Base-by-base conservation (phyloP, 2,113 vertebrate species). In the Nipponia nippon region DNA sequence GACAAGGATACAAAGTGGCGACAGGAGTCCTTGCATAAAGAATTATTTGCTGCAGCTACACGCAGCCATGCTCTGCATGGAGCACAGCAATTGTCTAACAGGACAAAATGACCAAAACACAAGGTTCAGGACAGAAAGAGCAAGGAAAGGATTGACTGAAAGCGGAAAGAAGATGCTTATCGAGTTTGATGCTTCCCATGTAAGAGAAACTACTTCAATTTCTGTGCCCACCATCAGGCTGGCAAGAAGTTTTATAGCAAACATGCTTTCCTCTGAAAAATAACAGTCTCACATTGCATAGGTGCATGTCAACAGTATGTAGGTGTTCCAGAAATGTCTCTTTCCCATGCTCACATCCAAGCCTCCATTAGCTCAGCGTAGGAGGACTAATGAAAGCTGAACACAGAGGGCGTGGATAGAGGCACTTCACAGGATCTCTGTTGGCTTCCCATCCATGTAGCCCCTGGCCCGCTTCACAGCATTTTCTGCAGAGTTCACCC, bases 361-460 rank as follows among this genome's bases (percentile, higher is more conserved):
- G 14, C 40, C 38, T 78, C 22, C 15, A 5, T 32, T 50, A 63
- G 13, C 42, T 82, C 38, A 42, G 36, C 25, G 18, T 13, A 13
- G 30, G n/a, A 69, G 3, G 52, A 85, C 52, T 42, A 7, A 20
- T 25, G 21, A 52, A 86, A 77, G 72, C 50, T n/a, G 72, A 91
- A 66, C 0, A 0, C 23, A 63, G 69, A 79, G 23, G 29, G 46
- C 55, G 42, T 36, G 7, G 52, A 26, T 76, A 21, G 15, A 84
- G 34, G 22, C 36, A n/a, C 49, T 49, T 73, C 7, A 32, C 15
- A 67, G 50, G 21, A 53, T 49, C 13, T 46, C 58, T 63, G 21
- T 6, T 75, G 47, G 10, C n/a, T 95, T 90, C 83, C 20, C 55
- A 59, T 23, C 30, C 10, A 4, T 4, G 29, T 34, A 66, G 34